These are phyloP conservation scores for Elanus axillaris DNA, from an alignment of 2,113 vertebrate genomes.

Conservation along the genomic window DNA sequence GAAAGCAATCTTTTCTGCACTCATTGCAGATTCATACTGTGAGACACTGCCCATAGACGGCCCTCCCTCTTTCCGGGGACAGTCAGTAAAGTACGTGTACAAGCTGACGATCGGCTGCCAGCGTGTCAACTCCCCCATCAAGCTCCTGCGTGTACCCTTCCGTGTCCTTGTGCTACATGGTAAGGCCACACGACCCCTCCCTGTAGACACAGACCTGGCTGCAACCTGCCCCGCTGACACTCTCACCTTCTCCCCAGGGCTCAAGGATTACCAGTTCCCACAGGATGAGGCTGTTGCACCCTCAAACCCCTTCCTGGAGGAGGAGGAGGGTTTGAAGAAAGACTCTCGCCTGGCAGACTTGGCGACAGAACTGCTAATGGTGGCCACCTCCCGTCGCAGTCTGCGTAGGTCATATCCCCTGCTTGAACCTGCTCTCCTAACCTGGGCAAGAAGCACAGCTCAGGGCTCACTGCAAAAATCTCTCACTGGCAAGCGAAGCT, in stretches of 20 bases:
- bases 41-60: conserved; percentile 88
- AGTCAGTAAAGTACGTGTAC: conserved; percentile 96
- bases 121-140: conserved; percentile 96
- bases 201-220: fast-evolving
- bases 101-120: conserved; percentile 98
- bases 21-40: conserved; percentile 86
- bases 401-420: conserved; percentile 65
- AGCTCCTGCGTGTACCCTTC: conserved; percentile 92
- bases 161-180: conserved; percentile 92
- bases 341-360: conserved; percentile 85
- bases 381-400: conserved; percentile 88
- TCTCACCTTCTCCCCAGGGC: conserved; percentile 68
- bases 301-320: conserved; percentile 94
- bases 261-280: conserved; percentile 87
- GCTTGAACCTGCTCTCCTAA: neutral
- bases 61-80: conserved; percentile 94
- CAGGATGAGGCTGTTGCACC: conserved; percentile 93
- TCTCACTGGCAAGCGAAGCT: fast-evolving
- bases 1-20: neutral
- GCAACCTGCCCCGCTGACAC: fast-evolving
- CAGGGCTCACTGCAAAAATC: neutral
- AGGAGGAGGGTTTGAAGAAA: conserved; percentile 85
- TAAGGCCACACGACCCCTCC: neutral
- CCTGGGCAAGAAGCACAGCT: neutral
- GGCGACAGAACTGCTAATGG: conserved; percentile 91